Conservation (phyloP, 2,888 invertebrate genomes). For the Agapostemon virescens region DNA sequence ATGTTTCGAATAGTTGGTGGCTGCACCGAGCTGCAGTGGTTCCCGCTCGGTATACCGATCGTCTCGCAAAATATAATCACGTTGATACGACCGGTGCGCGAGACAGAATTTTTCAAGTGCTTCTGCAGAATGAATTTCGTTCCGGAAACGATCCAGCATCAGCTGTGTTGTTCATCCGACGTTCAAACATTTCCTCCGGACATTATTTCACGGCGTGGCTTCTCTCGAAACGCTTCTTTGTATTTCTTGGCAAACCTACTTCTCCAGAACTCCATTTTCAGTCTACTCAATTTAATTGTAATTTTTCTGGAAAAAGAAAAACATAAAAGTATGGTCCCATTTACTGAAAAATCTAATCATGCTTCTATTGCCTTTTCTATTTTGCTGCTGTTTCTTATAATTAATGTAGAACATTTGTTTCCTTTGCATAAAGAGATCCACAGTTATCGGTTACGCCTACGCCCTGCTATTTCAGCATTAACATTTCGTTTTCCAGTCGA, state of each 20-base stretch:
- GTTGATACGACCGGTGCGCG: constrained; percentile 9
- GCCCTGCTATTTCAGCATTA: not conserved
- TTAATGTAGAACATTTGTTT: too few relatives aligned
- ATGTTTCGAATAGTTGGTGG: constrained; percentile 49
- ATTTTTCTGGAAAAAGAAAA: too few relatives aligned
- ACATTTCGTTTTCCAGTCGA: not conserved
- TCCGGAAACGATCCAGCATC: not conserved
- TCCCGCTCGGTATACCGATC: constrained; percentile 22
- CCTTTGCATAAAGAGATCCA: too few relatives aligned
- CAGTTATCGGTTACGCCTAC: not conserved
- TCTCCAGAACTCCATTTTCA: not conserved
- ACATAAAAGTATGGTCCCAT: not conserved
- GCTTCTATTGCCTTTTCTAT: not conserved
- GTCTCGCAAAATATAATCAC: constrained; percentile 26
- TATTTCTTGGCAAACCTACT: not conserved
- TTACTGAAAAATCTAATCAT: not conserved
- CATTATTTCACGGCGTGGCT: constrained; percentile 7
- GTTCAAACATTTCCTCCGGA: not conserved
- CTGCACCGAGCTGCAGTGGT: constrained; percentile 15
- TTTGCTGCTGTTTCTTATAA: too few relatives aligned
- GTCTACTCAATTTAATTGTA: not conserved
- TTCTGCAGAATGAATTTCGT: constrained; percentile 15
- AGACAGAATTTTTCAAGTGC: not conserved
- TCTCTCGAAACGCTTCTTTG: not conserved
- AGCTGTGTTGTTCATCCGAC: not conserved